These are phyloP conservation scores for Paramuricea clavata DNA, from an alignment of 92 coral and sea anemone species.

Conservation along the genomic window DNA sequence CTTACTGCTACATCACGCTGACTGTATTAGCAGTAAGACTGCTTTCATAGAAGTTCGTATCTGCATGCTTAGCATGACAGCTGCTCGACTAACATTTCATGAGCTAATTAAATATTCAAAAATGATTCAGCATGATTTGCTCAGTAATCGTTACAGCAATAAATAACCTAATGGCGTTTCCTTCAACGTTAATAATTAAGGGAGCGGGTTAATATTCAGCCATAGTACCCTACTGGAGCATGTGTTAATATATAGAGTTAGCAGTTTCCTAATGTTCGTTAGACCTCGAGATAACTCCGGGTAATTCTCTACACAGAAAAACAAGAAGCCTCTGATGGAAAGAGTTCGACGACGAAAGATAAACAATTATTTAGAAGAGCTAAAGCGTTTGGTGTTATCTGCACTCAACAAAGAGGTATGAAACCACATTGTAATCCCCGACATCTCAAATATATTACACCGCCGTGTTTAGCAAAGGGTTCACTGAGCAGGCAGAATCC, in stretches of 20 bases:
- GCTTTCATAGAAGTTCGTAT: background rate
- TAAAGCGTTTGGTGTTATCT: conserved; percentile 39
- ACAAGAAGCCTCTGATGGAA: conserved; percentile 45
- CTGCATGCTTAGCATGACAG: background rate
- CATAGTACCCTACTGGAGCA: background rate
- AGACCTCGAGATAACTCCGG: background rate
- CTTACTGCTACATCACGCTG: background rate
- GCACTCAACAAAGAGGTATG: conserved; percentile 59
- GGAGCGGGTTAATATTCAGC: background rate
- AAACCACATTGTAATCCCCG: background rate
- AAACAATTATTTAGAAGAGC: conserved; percentile 54
- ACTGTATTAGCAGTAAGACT: background rate
- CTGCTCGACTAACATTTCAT: background rate
- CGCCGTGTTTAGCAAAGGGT: background rate
- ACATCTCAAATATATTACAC: background rate
- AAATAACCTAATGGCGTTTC: background rate
- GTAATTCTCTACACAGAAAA: background rate
- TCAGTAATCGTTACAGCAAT: background rate
- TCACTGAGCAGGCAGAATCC: background rate
- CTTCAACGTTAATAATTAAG: conserved; percentile 8
- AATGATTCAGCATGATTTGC: conserved; percentile 29
- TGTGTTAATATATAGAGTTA: background rate
- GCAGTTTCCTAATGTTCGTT: background rate
- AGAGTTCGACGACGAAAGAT: conserved; percentile 35
- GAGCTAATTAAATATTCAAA: conserved; percentile 34